Evolutionary conservation across 2,888 invertebrate species (phyloP), one percentile per base, ranked within the genome.

Genomic region (Spisula subtruncata): DNA sequence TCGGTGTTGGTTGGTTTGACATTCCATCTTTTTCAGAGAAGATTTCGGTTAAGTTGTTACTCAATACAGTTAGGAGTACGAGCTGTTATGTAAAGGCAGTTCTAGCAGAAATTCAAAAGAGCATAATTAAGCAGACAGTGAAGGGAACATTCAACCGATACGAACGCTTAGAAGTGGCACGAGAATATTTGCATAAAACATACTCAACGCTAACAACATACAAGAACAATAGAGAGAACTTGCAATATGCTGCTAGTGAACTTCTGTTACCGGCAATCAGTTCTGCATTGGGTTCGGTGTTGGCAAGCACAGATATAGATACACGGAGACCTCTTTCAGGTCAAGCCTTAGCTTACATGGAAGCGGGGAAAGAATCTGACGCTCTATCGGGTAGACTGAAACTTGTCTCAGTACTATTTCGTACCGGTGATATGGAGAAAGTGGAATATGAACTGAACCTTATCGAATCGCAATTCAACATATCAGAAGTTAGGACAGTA

Each of bases 301-400:
- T n/a, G 48, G 81, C 81, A 2, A 41, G 46, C 46, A 16, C 1
- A n/a, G 20, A 81, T 46, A 81, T 81, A 46, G 0, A 48, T 6
- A 18, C 35, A 1, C 0, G n/a, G n/a, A 81, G 25, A 6, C 12
- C 81, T 0, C 18, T 81, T 14, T 41, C 46, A 46, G 81, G 14
- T 41, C n/a, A 81, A 48, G 81, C 81, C 4, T 48, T 46, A 5
- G n/a, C 8, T 1, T 48, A 2, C n/a, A 0, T 81, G 46, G 35
- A 25, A 20, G 25, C 25, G 5, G 81, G 81, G 35, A 14, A 46
- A n/a, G n/a, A 81, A 10, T 46, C 46, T n/a, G 81, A 81, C 48
- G 81, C 46, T 46, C 10, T 48, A 48, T 41, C 81, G 8, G 48
- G 81, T n/a, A 81, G n/a, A 81, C 25, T 81, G n/a, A 81, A 81